These are phyloP conservation scores for Eremophila alpestris DNA, from an alignment of 2,797 vertebrate genomes.

Conservation along the genomic window DNA sequence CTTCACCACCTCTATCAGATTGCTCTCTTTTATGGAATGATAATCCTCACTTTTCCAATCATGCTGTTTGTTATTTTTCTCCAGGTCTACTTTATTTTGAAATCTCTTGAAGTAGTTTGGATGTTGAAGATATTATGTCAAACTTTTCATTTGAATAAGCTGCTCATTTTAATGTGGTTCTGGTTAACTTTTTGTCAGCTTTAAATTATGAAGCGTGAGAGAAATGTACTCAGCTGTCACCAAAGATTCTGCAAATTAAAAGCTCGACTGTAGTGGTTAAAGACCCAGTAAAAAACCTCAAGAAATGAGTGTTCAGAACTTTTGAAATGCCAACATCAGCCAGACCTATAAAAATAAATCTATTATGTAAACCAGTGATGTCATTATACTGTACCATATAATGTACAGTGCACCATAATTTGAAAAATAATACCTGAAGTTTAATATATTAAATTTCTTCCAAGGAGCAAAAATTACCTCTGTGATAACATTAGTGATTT, in stretches of 20 bases:
- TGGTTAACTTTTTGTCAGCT: background rate
- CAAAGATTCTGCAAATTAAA: background rate
- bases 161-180: background rate
- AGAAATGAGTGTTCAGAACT: background rate
- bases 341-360: background rate
- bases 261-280: background rate
- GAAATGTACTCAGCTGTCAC: background rate
- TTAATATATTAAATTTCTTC: background rate
- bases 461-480: background rate
- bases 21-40: background rate
- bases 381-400: background rate
- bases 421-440: background rate
- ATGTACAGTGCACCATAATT: background rate
- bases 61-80: background rate
- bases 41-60: background rate
- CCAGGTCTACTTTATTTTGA: background rate
- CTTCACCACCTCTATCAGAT: background rate
- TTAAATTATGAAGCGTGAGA: background rate
- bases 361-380: background rate
- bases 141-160: background rate
- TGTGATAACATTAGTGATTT: background rate
- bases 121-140: background rate
- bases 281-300: background rate
- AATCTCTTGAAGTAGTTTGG: background rate
- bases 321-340: background rate